Evolutionary conservation across 2,797 vertebrate species (phyloP), one percentile per base, ranked within the genome.

Genomic region (Emydoidea blandingii): DNA sequence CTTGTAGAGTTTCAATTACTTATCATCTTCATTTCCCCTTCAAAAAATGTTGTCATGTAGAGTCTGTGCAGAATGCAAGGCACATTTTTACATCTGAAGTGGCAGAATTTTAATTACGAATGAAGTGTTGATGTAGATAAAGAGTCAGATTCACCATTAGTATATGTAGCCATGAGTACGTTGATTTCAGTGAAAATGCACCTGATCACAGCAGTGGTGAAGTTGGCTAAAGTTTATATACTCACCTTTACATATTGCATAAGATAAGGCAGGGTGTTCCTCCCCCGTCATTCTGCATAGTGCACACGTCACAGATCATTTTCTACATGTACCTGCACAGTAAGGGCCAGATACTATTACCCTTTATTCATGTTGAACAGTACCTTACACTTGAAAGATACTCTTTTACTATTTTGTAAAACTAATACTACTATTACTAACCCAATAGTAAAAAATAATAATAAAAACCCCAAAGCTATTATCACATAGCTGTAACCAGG

Each of bases 1-100:
- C 49, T 56, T 52, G 68, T 53, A 2, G 83, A 97, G 50, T 95
- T 95, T 81, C 83, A 86, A 76, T 95, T 95, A 93, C 81, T 93
- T 94, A 52, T 72, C 68, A 1, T 89, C 74, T 85, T 85, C 16
- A 1, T 65, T 96, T 95, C 27, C 85, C 82, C 7, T 89, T 93
- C 59, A 78, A 27, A 78, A 90, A 85, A 83, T 54, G 44, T 85
- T 92, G 88, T 81, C 83, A 52, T 2, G 12, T 91, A 53, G 44
- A 89, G 29, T 87, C 95, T 83, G 91, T 87, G 52, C 87, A 94
- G 94, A 62, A 91, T 37, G 86, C 37, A 76, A 90, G 84, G 44
- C 72, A 34, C 27, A 37, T 82, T 81, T 89, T 93, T 84, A 49
- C 11, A 82, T 91, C 49, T 65, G 44, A 94, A 95, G 49, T 65